A percentile compares a stretch with the other conserved stretches of the same genome.
Conservation (phyloP, 2,888 invertebrate species). For the Apamea crenata region DNA sequence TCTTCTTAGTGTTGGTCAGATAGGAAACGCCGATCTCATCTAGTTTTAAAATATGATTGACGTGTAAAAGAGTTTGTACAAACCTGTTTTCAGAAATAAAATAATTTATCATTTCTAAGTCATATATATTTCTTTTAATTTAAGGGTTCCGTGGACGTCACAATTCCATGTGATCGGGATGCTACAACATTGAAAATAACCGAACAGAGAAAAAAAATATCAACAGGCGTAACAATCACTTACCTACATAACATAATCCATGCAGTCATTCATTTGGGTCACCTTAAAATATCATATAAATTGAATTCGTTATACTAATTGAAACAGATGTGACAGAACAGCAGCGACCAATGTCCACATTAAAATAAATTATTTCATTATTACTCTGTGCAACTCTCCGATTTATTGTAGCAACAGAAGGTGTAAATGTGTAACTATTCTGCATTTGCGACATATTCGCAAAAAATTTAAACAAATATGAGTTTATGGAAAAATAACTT, state of each 20-base stretch:
- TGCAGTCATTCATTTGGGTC: conserved; percentile 11
- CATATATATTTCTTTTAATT: no score
- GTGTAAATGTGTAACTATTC: background rate
- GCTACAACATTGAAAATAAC: background rate
- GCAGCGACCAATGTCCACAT: conserved; percentile 24
- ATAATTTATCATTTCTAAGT: no score
- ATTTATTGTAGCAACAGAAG: conserved; percentile 21
- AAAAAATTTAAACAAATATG: no score
- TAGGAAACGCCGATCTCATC: no score
- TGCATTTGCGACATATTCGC: no score
- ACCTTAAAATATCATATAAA: conserved; percentile 38
- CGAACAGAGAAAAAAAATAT: background rate
- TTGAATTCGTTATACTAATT: conserved; percentile 34
- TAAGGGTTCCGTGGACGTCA: no score
- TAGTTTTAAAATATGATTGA: no score
- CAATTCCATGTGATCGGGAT: background rate
- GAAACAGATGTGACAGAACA: conserved; percentile 38
- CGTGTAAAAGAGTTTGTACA: no score
- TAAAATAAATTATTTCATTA: conserved; percentile 28
- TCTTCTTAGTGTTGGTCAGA: no score
- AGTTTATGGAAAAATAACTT: no score
- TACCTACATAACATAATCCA: background rate
- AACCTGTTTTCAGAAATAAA: no score
- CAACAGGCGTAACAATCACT: no score
- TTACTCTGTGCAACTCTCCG: conserved; percentile 8